Evolutionary conservation across 2,797 vertebrate genomes (phyloP).

Genomic region (Poeciliopsis paucimaculata): DNA sequence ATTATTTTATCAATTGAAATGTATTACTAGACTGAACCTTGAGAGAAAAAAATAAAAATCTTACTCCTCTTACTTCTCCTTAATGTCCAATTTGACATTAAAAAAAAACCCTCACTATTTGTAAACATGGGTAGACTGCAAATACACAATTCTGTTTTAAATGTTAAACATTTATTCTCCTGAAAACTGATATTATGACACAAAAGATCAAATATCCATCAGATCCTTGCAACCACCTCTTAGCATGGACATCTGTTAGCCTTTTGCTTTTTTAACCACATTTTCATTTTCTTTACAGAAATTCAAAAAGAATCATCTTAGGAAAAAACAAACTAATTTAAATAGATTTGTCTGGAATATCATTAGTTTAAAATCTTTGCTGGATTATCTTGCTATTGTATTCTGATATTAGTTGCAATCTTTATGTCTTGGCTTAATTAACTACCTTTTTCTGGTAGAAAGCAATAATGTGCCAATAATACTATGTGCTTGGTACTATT

Average conservation of each 20-base stretch:
- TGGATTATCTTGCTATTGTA: background rate
- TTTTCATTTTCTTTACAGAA: background rate
- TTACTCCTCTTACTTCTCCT: background rate
- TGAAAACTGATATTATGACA: background rate
- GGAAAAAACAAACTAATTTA: background rate
- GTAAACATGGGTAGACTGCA: background rate
- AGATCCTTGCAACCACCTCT: background rate
- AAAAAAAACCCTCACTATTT: background rate
- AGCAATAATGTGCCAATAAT: background rate
- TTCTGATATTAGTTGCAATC: background rate
- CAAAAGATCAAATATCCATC: background rate
- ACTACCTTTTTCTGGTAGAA: background rate
- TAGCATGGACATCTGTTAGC: background rate
- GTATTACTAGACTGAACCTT: background rate
- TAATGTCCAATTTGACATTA: background rate
- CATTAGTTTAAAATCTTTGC: background rate
- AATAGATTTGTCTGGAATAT: background rate
- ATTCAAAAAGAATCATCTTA: background rate
- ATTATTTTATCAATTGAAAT: background rate
- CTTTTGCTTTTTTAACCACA: background rate
- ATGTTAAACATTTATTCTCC: background rate
- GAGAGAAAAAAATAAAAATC: background rate
- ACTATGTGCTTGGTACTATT: background rate
- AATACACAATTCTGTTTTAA: background rate
- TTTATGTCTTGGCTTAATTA: background rate